These are phyloP conservation scores for Marmota monax DNA, from an alignment of 2,113 vertebrate genomes.

Conservation along the genomic window DNA sequence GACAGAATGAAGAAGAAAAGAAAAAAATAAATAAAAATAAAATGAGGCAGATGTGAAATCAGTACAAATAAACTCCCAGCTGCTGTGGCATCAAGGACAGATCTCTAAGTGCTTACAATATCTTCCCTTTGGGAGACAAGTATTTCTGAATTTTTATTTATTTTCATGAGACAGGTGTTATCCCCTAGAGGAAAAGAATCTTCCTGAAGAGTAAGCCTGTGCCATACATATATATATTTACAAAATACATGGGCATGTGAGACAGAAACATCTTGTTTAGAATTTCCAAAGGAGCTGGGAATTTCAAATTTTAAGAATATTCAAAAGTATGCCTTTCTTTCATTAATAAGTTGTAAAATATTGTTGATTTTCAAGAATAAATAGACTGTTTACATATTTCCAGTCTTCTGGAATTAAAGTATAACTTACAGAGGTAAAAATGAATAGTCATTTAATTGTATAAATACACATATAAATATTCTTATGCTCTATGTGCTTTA, in stretches of 20 bases:
- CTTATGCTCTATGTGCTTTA: not conserved
- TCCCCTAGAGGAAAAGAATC: not conserved
- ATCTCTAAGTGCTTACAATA: no score
- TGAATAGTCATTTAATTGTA: not conserved
- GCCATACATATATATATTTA: not conserved
- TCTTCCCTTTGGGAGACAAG: no score
- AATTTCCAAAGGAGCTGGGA: not conserved
- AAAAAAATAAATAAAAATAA: no score
- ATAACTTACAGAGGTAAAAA: not conserved
- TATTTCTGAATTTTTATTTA: no score
- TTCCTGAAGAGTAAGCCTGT: slow-evolving; percentile 26
- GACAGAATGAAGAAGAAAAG: no score
- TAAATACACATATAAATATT: not conserved
- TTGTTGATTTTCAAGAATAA: not conserved
- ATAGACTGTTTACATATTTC: not conserved
- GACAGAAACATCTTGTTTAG: not conserved
- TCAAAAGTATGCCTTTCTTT: not conserved
- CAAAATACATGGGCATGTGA: not conserved
- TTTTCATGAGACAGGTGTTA: slow-evolving; percentile 60
- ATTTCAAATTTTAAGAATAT: not conserved
- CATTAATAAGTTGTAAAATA: not conserved
- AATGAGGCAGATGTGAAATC: no score
- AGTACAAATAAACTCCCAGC: not conserved
- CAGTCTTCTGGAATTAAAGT: not conserved
- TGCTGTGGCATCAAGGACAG: not conserved